Conservation (phyloP, 2,797 vertebrate genomes). For the Trichosurus vulpecula region DNA sequence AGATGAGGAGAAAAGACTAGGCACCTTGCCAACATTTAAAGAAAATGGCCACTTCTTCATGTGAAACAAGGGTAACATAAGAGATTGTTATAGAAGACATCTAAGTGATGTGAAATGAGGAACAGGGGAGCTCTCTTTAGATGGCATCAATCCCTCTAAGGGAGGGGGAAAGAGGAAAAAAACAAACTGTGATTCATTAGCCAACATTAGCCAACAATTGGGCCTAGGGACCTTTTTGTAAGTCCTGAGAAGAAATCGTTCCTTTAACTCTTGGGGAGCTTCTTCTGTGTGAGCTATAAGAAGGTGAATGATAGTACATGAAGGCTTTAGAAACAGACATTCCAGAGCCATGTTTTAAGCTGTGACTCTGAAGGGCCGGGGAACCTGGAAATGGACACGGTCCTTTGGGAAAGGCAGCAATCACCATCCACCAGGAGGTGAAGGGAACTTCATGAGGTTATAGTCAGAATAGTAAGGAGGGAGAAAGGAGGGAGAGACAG, state of each 20-base stretch:
- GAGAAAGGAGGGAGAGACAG: not conserved
- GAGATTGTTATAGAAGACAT: not conserved
- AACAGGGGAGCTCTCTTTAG: not conserved
- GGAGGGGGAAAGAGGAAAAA: not conserved
- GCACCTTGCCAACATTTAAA: not conserved
- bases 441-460: not conserved
- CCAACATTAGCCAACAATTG: not conserved
- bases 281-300: not conserved
- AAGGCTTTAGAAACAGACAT: not conserved
- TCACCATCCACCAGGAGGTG: not conserved
- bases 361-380: not conserved
- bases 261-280: not conserved
- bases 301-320: not conserved
- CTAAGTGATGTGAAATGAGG: not conserved
- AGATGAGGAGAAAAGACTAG: not conserved
- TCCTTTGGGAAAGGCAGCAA: not conserved
- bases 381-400: not conserved
- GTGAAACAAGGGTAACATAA: not conserved
- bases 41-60: not conserved
- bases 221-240: not conserved
- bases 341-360: not conserved
- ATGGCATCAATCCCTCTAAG: not conserved
- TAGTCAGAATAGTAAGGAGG: not conserved
- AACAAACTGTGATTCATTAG: not conserved
- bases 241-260: not conserved